Conservation (phyloP, 1,140 invertebrate species). For the Meteorus sp. region DNA sequence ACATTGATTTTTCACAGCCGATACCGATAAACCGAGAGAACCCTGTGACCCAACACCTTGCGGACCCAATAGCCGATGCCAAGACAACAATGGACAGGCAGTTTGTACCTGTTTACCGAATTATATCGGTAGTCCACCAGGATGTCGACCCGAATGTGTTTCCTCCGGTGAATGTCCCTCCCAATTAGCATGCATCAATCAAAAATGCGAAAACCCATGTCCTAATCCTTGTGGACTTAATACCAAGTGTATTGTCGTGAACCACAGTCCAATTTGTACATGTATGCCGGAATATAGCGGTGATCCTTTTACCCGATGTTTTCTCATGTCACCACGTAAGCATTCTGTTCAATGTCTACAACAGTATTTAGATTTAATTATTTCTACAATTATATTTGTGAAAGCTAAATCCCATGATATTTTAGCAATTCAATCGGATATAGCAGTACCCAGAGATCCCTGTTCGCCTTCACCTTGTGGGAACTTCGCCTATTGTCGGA, state of each 20-base stretch:
- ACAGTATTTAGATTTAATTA: no score
- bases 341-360: background rate
- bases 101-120: constrained; percentile 59
- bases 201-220: constrained; percentile 63
- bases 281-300: constrained; percentile 60
- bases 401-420: background rate
- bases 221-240: constrained; percentile 56
- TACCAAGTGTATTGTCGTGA: constrained; percentile 60
- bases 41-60: constrained; percentile 62
- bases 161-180: constrained; percentile 57
- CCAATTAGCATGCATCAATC: constrained; percentile 57
- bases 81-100: constrained; percentile 55
- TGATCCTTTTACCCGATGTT: constrained; percentile 63
- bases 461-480: constrained; percentile 62
- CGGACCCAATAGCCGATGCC: constrained; percentile 61
- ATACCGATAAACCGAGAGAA: constrained; percentile 44
- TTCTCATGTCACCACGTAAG: constrained; percentile 56
- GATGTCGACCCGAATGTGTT: constrained; percentile 60
- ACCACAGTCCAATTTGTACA: constrained; percentile 64
- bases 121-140: constrained; percentile 60
- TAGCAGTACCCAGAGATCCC: constrained; percentile 39
- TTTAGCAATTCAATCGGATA: constrained; percentile 7
- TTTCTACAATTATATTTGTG: background rate
- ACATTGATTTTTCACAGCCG: constrained; percentile 34
- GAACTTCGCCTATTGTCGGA: constrained; percentile 54